phyloP scores from a whole-genome alignment of 2,113 vertebrate species.

The Phyllopteryx taeniolatus region DNA sequence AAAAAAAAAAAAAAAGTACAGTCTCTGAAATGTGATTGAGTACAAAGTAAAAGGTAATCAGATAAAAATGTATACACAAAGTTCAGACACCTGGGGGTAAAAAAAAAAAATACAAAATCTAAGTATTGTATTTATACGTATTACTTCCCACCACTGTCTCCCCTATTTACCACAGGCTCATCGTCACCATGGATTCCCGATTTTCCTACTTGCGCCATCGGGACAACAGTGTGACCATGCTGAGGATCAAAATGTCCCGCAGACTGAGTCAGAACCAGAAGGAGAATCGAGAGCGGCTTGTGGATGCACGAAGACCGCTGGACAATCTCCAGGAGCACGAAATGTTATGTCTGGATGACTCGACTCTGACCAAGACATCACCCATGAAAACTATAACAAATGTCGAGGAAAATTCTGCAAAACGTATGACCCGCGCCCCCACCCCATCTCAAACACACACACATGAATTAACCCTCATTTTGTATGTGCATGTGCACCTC shows the following conservation, averaged over 20 bases:
- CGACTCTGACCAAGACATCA: slow-evolving; percentile 42
- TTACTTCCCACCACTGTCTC: not conserved
- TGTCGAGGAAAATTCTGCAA: slow-evolving; percentile 24
- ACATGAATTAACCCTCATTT: not conserved
- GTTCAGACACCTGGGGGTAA: not conserved
- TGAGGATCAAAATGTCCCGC: slow-evolving; percentile 81
- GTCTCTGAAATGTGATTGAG: not conserved
- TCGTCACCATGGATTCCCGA: slow-evolving; percentile 65
- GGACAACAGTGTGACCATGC: slow-evolving; percentile 79
- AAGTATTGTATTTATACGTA: too few species aligned
- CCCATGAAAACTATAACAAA: slow-evolving; percentile 29
- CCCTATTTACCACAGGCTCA: slow-evolving; percentile 8
- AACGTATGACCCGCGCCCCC: slow-evolving; percentile 36
- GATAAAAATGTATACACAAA: not conserved
- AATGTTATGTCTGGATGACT: slow-evolving; percentile 46
- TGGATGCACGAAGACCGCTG: slow-evolving; percentile 79
- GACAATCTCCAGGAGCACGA: slow-evolving; percentile 68
- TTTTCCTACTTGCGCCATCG: slow-evolving; percentile 78
- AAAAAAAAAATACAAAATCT: not conserved
- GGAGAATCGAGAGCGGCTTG: slow-evolving; percentile 80
- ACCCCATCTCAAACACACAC: not conserved
- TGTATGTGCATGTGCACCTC: not conserved
- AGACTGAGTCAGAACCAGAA: slow-evolving; percentile 83
- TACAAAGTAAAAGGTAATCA: not conserved
- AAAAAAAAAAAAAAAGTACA: not conserved